Conservation (phyloP, 2,797 vertebrate genomes). For the Pangasius sanitwongsei region DNA sequence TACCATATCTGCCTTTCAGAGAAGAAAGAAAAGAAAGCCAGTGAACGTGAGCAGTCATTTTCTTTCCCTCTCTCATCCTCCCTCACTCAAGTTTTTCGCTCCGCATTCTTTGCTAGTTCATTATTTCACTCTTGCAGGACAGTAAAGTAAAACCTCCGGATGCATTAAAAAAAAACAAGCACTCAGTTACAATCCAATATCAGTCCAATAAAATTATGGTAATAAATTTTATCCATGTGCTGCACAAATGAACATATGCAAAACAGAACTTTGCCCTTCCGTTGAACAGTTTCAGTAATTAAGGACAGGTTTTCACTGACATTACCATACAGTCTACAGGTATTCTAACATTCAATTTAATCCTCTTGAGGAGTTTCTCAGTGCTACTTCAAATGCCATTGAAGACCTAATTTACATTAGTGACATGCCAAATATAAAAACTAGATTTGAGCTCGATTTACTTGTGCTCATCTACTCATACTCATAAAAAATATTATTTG, state of each 20-base stretch:
- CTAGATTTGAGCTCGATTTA: background rate
- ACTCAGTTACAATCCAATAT: background rate
- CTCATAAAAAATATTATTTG: background rate
- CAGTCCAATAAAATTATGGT: background rate
- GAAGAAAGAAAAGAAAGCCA: constrained; percentile 65
- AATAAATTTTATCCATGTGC: constrained; percentile 15
- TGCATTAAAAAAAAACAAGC: constrained; percentile 8
- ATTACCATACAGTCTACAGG: background rate
- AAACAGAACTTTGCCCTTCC: constrained; percentile 3
- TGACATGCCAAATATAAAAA: background rate
- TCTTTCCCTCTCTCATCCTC: constrained; percentile 42
- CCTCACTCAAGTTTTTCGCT: constrained; percentile 18
- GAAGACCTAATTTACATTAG: background rate
- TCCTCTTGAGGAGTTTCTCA: background rate
- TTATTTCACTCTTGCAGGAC: constrained; percentile 29
- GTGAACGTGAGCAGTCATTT: constrained; percentile 64
- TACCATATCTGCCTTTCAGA: constrained; percentile 84
- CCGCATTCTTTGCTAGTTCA: constrained; percentile 30
- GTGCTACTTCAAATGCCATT: background rate
- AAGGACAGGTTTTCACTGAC: constrained; percentile 1
- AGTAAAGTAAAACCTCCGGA: background rate
- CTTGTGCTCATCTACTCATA: background rate
- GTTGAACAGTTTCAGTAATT: background rate
- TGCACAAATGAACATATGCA: constrained; percentile 18
- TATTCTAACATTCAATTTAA: background rate